Evolutionary conservation across 2,113 vertebrate species (phyloP).

Genomic region (Amia ocellicauda): DNA sequence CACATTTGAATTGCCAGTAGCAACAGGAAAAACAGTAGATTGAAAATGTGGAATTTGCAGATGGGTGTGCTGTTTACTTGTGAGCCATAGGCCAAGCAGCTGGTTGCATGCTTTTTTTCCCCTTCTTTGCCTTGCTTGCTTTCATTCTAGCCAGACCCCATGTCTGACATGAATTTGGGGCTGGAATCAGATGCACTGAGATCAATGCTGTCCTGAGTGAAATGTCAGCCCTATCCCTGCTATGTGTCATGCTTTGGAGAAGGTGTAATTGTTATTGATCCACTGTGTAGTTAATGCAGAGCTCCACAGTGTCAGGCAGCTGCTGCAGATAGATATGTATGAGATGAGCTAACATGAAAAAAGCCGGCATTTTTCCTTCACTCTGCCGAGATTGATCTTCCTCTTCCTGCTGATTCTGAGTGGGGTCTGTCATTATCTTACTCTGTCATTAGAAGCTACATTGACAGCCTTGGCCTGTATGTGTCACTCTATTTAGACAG

Average conservation of each 20-base stretch:
- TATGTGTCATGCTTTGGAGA: constrained; percentile 95
- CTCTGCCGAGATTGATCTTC: constrained; percentile 99
- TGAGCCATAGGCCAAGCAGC: constrained; percentile 72
- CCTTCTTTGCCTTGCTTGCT: constrained; percentile 82
- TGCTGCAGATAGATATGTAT: constrained; percentile 88
- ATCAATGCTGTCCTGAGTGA: constrained; percentile 96
- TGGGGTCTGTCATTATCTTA: constrained; percentile 99
- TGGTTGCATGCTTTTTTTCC: constrained; percentile 71
- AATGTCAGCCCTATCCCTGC: constrained; percentile 92
- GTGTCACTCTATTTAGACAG: constrained; percentile 99
- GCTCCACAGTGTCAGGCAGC: constrained; percentile 82
- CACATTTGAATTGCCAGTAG: constrained; percentile 70
- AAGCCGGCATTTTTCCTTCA: constrained; percentile 88
- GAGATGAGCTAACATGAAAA: constrained; percentile 94
- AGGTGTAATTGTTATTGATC: constrained; percentile 99
- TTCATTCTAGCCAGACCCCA: constrained; percentile 81
- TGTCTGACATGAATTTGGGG: constrained; percentile 83
- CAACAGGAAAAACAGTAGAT: constrained; percentile 81
- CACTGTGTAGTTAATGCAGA: constrained; percentile 95
- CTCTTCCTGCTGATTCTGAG: constrained; percentile 99
- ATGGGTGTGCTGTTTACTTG: constrained; percentile 86
- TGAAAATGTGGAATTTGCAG: constrained; percentile 74
- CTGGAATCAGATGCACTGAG: constrained; percentile 91
- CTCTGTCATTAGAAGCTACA: constrained; percentile 99
- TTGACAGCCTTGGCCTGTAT: constrained; percentile 86